Conservation (phyloP, 2,888 invertebrate species). For the Leptura quadrifasciata region DNA sequence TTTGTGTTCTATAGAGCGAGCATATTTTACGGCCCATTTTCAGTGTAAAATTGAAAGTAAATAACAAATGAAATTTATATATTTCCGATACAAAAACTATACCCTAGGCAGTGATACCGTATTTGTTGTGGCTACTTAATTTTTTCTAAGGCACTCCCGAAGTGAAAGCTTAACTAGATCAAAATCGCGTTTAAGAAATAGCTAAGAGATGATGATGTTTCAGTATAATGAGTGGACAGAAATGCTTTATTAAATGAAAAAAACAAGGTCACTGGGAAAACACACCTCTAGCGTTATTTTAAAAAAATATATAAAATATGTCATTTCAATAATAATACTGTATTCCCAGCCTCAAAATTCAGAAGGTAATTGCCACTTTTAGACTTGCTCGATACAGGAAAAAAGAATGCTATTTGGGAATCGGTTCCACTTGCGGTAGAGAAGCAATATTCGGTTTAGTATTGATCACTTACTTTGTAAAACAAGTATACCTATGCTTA, state of each 20-base stretch:
- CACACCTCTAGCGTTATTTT: neutral
- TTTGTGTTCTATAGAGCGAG: conserved; percentile 14
- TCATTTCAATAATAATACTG: too few relatives aligned
- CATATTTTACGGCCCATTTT: neutral
- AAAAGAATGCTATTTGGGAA: too few relatives aligned
- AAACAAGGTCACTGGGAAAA: conserved; percentile 8
- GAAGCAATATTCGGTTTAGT: too few relatives aligned
- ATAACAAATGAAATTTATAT: neutral
- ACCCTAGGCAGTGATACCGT: neutral
- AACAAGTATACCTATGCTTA: too few relatives aligned
- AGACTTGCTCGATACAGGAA: too few relatives aligned
- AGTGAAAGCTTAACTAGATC: conserved; percentile 27
- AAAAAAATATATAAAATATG: too few relatives aligned
- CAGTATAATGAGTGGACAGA: neutral
- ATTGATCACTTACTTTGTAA: too few relatives aligned
- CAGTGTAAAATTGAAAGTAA: conserved; percentile 22
- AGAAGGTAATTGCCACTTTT: too few relatives aligned
- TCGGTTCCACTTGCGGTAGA: too few relatives aligned
- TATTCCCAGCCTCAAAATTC: too few relatives aligned
- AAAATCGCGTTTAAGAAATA: conserved; percentile 17
- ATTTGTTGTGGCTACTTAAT: neutral
- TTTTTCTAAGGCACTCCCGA: conserved; percentile 21
- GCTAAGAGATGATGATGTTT: conserved; percentile 5
- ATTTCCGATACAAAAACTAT: neutral
- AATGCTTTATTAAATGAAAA: neutral